phyloP scores from a whole-genome alignment of 2,888 invertebrate species.

The Agrochola litura region DNA sequence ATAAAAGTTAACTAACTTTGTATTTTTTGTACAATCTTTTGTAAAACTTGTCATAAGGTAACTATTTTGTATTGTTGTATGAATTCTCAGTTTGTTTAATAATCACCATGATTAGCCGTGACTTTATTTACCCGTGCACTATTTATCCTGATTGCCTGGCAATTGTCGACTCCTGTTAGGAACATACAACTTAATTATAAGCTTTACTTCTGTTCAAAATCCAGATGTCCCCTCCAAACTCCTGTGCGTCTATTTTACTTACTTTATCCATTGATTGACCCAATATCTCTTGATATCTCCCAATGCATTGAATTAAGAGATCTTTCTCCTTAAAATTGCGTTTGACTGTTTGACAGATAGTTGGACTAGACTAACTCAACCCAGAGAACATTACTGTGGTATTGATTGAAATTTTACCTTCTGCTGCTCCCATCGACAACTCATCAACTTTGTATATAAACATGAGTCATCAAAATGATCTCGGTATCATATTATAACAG shows the following conservation, averaged over 20 bases:
- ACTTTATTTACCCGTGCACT: neutral
- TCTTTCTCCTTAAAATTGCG: neutral
- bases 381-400: neutral
- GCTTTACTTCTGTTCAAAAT: neutral
- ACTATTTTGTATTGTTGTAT: neutral
- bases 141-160: neutral
- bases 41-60: neutral
- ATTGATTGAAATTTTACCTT: neutral
- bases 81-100: neutral
- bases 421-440: slow-evolving; percentile 7
- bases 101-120: neutral
- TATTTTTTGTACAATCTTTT: too few species aligned
- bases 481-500: slow-evolving; percentile 40
- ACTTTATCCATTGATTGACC: neutral
- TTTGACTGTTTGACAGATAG: neutral
- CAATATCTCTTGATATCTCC: neutral
- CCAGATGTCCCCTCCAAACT: too few species aligned
- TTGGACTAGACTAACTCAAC: neutral
- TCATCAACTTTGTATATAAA: slow-evolving; percentile 13
- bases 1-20: too few species aligned
- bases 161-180: neutral
- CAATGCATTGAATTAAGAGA: neutral
- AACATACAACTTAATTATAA: neutral
- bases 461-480: slow-evolving; percentile 48
- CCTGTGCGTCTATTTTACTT: neutral